Conservation (phyloP, 2,888 invertebrate species). For the Campopleginae sp. region DNA sequence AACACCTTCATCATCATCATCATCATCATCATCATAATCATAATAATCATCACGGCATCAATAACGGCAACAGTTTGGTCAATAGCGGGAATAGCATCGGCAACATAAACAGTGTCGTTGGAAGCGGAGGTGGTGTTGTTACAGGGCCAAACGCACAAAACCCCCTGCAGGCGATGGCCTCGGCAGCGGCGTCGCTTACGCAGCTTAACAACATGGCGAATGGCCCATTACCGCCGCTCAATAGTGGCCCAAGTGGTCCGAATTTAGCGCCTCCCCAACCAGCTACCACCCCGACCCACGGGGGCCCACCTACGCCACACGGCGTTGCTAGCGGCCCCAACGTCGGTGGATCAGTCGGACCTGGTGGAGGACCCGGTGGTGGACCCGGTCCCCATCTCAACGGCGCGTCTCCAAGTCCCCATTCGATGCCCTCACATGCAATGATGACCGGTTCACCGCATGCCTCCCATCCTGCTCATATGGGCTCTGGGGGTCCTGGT, state of each 20-base stretch:
- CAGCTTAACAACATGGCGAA: constrained; percentile 84
- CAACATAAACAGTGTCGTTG: constrained; percentile 55
- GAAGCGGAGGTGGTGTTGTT: constrained; percentile 46
- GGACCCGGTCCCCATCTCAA: constrained; percentile 79
- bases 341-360: constrained; percentile 56
- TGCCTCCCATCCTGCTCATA: constrained; percentile 81
- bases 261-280: constrained; percentile 82
- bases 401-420: constrained; percentile 82
- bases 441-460: constrained; percentile 83
- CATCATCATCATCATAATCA: constrained; percentile 83
- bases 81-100: constrained; percentile 78
- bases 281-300: constrained; percentile 82
- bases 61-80: constrained; percentile 48
- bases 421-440: constrained; percentile 81
- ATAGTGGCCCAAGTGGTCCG: constrained; percentile 79
- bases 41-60: constrained; percentile 72
- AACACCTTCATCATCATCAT: constrained; percentile 73
- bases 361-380: constrained; percentile 72
- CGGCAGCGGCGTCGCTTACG: constrained; percentile 81
- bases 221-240: constrained; percentile 82
- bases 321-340: constrained; percentile 70
- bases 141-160: constrained; percentile 73
- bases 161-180: constrained; percentile 83
- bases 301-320: constrained; percentile 82
- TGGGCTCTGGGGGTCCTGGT: constrained; percentile 69